Conservation (phyloP, 2,888 invertebrate genomes). For the Pteria penguin region DNA sequence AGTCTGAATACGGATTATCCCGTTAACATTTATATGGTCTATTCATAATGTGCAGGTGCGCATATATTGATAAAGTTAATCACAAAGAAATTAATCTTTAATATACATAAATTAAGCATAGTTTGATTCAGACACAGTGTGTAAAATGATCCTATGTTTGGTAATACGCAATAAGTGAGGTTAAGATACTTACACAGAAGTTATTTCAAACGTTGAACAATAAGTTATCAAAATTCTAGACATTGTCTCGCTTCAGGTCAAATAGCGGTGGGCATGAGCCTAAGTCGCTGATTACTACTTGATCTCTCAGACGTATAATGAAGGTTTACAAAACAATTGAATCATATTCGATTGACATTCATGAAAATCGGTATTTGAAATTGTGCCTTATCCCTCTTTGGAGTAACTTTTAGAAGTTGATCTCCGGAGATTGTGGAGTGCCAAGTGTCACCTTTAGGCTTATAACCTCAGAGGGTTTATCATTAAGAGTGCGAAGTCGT, state of each 20-base stretch:
- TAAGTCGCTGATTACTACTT: conserved; percentile 15
- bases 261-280: conserved; percentile 11
- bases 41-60: conserved; percentile 19
- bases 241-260: conserved; percentile 31
- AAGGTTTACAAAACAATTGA: neutral
- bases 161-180: conserved; percentile 10
- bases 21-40: neutral
- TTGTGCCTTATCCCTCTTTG: neutral
- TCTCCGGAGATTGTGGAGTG: neutral
- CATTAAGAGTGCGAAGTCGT: no score
- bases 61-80: conserved; percentile 23
- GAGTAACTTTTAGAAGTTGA: neutral
- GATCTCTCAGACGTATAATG: conserved; percentile 19
- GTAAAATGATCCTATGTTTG: conserved; percentile 16
- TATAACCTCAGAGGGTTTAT: no score
- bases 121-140: conserved; percentile 4
- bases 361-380: neutral
- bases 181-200: conserved; percentile 23
- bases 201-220: conserved; percentile 18
- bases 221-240: conserved; percentile 8
- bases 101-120: conserved; percentile 32
- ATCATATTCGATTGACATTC: conserved; percentile 19
- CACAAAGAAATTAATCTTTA: conserved; percentile 25
- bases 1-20: conserved; percentile 10
- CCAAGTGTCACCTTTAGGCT: neutral